Percentiles rank a stretch among this genome's conserved stretches.
These are phyloP conservation scores for Aspidiotus rigidus DNA, from an alignment of 2,888 invertebrate species.

Conservation along the genomic window DNA sequence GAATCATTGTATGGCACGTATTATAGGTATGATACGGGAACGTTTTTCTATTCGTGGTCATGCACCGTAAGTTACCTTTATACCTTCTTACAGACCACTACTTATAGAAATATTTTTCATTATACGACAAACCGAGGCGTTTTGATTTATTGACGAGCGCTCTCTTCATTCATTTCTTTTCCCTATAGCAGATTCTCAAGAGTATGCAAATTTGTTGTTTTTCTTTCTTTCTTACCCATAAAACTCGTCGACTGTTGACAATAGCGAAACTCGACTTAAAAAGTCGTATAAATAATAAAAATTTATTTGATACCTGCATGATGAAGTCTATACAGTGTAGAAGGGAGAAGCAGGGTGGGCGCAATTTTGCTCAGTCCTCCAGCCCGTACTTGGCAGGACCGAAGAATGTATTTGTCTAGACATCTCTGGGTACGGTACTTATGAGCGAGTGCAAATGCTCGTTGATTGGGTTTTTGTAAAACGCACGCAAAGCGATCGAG, in stretches of 20 bases:
- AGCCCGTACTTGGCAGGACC: not conserved
- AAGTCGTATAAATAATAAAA: slow-evolving; percentile 4
- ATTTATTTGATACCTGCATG: not conserved
- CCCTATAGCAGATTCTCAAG: slow-evolving; percentile 2
- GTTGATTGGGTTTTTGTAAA: too few species aligned
- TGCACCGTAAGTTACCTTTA: too few species aligned
- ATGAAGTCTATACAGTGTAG: not conserved
- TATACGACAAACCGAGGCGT: not conserved
- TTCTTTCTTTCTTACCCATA: slow-evolving; percentile 1
- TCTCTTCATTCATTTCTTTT: not conserved
- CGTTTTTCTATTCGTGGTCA: too few species aligned
- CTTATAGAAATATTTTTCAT: slow-evolving; percentile 1
- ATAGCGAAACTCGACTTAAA: not conserved
- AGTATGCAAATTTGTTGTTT: not conserved
- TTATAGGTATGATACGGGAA: not conserved
- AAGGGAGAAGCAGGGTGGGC: not conserved
- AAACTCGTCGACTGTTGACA: not conserved
- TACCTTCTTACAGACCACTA: too few species aligned
- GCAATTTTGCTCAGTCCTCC: not conserved
- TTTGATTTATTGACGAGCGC: slow-evolving; percentile 5
- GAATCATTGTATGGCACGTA: slow-evolving; percentile 25
- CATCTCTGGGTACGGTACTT: too few species aligned
- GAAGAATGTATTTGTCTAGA: too few species aligned
- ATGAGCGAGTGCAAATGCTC: too few species aligned
- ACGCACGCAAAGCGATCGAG: too few species aligned